Conservation (phyloP, 2,113 vertebrate genomes). For the Carettochelys insculpta region DNA sequence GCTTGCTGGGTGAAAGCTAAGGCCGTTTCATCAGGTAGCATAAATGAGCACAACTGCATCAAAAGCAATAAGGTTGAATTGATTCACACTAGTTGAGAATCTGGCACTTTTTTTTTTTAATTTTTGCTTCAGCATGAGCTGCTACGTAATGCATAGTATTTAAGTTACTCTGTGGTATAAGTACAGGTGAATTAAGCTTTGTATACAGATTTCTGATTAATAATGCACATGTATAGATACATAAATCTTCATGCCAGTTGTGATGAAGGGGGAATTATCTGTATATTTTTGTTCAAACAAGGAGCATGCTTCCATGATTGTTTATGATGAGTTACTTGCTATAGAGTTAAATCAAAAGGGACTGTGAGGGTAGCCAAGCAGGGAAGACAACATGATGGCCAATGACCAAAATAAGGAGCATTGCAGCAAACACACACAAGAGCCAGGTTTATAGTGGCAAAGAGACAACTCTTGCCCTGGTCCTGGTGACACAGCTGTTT, state of each 20-base stretch:
- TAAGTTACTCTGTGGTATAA: not conserved
- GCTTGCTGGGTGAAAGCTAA: not conserved
- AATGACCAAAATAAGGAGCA: not conserved
- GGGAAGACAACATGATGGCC: not conserved
- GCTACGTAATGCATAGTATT: not conserved
- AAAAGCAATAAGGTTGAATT: not conserved
- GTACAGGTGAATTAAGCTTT: not conserved
- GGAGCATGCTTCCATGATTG: not conserved
- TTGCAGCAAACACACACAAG: not conserved
- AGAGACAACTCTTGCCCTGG: not conserved
- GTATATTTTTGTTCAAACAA: not conserved
- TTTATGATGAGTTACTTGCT: not conserved
- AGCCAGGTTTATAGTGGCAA: not conserved
- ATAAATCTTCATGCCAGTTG: not conserved
- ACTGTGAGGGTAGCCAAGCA: not conserved
- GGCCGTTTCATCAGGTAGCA: not conserved
- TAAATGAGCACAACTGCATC: not conserved
- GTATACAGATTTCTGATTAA: not conserved
- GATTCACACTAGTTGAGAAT: not conserved
- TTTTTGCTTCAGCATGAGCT: not conserved
- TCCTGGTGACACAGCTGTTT: not conserved
- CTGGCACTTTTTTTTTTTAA: not conserved
- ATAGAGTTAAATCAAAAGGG: not conserved
- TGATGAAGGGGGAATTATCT: not conserved
- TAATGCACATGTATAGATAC: not conserved